Evolutionary conservation across 2,797 vertebrate genomes (phyloP).

Genomic region (Ceryle rudis): DNA sequence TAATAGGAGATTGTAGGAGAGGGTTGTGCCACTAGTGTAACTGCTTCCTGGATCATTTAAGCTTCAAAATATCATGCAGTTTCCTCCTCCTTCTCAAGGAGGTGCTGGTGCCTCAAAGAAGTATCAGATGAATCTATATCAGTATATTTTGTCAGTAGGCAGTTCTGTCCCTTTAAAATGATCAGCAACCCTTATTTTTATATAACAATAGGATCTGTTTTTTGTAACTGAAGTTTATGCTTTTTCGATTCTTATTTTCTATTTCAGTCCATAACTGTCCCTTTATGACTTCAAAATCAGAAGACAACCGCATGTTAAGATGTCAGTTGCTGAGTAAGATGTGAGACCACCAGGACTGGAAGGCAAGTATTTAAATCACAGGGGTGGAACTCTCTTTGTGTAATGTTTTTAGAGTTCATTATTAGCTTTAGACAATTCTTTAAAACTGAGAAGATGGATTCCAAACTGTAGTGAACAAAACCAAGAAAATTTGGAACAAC

Average conservation of each 20-base stretch:
- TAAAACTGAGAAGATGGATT: not conserved
- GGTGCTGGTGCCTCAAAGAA: conserved; percentile 59
- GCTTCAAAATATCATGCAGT: not conserved
- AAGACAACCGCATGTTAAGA: not conserved
- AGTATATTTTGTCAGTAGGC: not conserved
- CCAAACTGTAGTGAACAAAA: not conserved
- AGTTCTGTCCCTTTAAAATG: not conserved
- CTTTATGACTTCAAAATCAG: not conserved
- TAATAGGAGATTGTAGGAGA: not conserved
- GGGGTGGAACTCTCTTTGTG: not conserved
- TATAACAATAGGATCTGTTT: not conserved
- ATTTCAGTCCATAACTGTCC: not conserved
- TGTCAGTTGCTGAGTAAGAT: not conserved
- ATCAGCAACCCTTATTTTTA: not conserved
- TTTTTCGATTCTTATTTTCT: not conserved
- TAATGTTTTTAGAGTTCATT: not conserved
- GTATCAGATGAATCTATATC: not conserved
- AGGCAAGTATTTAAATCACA: not conserved
- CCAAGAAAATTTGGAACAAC: not conserved
- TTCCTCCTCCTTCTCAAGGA: conserved; percentile 57
- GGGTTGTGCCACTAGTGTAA: not conserved
- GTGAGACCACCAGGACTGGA: not conserved
- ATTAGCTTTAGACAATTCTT: not conserved
- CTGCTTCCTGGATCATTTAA: not conserved
- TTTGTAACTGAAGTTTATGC: not conserved